Evolutionary conservation across 92 coral and sea anemone species (phyloP).

Genomic region (Blastomussa wellsi): DNA sequence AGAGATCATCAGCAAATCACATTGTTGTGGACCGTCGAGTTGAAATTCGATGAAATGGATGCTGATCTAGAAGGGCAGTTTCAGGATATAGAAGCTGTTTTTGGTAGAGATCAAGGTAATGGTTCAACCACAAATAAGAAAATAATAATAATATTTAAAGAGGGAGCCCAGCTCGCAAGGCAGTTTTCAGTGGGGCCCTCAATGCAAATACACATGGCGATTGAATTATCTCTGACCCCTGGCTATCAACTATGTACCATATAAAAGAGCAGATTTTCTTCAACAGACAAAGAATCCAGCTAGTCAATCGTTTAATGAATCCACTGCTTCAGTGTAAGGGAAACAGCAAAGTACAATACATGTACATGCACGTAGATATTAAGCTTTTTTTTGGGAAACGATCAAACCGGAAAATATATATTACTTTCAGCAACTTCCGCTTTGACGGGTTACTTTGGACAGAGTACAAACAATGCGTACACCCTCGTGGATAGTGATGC

Average conservation of each 20-base stretch:
- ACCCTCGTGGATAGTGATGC: background rate
- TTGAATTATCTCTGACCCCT: background rate
- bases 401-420: background rate
- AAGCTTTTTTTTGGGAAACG: too few relatives aligned
- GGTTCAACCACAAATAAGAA: too few relatives aligned
- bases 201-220: too few relatives aligned
- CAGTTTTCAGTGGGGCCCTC: too few relatives aligned
- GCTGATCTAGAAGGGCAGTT: constrained; percentile 11
- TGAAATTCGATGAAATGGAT: background rate
- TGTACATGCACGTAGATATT: too few relatives aligned
- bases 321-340: background rate
- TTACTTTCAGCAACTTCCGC: background rate
- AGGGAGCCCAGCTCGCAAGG: too few relatives aligned
- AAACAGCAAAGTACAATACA: background rate
- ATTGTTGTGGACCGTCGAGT: background rate
- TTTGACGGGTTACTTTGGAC: background rate
- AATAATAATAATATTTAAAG: too few relatives aligned
- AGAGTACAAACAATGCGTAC: background rate
- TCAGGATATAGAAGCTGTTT: constrained; percentile 18
- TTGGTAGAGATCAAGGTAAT: constrained; percentile 12
- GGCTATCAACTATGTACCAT: background rate
- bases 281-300: background rate
- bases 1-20: background rate
- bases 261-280: background rate
- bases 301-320: background rate